These are phyloP conservation scores for Thysanoteuthis rhombus DNA, from an alignment of 2,888 invertebrate genomes.

Conservation along the genomic window DNA sequence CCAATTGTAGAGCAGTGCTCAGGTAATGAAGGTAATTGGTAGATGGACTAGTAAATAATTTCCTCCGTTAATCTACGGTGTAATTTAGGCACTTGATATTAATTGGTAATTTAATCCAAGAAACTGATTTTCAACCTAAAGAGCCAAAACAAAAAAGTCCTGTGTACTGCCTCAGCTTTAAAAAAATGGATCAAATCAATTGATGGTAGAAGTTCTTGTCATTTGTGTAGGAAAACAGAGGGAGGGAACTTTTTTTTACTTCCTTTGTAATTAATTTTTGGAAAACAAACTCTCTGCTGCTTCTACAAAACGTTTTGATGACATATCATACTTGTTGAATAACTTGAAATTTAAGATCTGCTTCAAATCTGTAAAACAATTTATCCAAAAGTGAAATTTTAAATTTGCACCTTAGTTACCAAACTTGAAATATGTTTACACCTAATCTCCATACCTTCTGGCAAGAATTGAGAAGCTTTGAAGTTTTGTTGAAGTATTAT, in stretches of 20 bases:
- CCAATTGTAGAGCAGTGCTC: too few relatives aligned
- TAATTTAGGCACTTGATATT: neutral
- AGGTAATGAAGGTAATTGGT: neutral
- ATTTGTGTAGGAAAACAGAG: too few relatives aligned
- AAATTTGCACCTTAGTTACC: neutral
- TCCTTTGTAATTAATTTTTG: neutral
- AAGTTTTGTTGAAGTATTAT: too few relatives aligned
- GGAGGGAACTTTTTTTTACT: neutral
- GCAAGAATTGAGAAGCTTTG: too few relatives aligned
- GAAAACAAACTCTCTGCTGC: neutral
- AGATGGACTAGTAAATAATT: neutral
- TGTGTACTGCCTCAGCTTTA: neutral
- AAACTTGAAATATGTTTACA: neutral
- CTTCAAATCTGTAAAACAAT: neutral
- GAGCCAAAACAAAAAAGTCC: neutral
- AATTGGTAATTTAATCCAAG: neutral
- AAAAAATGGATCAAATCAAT: too few relatives aligned
- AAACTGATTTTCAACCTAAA: neutral
- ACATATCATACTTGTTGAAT: neutral
- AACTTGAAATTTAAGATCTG: neutral
- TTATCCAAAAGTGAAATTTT: neutral
- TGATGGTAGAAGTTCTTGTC: too few relatives aligned
- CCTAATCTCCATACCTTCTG: neutral
- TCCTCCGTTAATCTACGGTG: neutral
- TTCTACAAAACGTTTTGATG: neutral